Evolutionary conservation across 2,888 invertebrate species (phyloP).

Genomic region (Drosophila atripex): DNA sequence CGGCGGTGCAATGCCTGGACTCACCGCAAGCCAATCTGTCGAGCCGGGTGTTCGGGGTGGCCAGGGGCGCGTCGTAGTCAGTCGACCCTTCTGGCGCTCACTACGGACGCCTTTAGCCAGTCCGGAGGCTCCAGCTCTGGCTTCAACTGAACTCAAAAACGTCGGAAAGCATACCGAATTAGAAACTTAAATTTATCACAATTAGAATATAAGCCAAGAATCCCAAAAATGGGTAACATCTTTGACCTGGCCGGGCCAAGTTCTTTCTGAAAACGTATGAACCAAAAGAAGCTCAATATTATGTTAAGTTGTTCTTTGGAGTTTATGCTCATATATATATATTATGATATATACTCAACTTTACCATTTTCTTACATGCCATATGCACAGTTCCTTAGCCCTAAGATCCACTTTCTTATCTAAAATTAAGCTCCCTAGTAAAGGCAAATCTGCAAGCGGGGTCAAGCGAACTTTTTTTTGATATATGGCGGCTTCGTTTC

Average conservation of each 20-base stretch:
- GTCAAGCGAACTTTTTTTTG: slow-evolving; percentile 53
- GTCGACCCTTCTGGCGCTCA: background rate
- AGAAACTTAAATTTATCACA: slow-evolving; percentile 13
- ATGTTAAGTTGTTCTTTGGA: slow-evolving; percentile 25
- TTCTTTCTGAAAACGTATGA: background rate
- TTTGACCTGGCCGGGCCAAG: slow-evolving; percentile 10
- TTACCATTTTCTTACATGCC: slow-evolving; percentile 2
- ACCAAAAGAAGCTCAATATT: slow-evolving; percentile 4
- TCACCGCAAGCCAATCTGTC: background rate
- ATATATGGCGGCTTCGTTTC: slow-evolving; percentile 64
- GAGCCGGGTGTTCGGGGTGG: background rate
- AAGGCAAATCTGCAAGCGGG: slow-evolving; percentile 48
- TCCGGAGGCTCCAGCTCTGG: background rate
- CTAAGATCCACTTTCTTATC: slow-evolving; percentile 17
- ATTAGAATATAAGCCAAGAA: slow-evolving; percentile 10
- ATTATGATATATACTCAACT: background rate
- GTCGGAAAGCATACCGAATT: background rate
- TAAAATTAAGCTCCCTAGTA: slow-evolving; percentile 49
- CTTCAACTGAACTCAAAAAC: background rate
- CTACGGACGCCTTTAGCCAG: background rate
- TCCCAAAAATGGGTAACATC: background rate
- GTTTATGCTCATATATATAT: background rate
- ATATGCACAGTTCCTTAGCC: slow-evolving; percentile 11
- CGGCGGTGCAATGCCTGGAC: slow-evolving; percentile 7
- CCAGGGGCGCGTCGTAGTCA: slow-evolving; percentile 1